Evolutionary conservation across 1,140 invertebrate genomes (phyloP).

Genomic region (Heliconius hewitsoni): DNA sequence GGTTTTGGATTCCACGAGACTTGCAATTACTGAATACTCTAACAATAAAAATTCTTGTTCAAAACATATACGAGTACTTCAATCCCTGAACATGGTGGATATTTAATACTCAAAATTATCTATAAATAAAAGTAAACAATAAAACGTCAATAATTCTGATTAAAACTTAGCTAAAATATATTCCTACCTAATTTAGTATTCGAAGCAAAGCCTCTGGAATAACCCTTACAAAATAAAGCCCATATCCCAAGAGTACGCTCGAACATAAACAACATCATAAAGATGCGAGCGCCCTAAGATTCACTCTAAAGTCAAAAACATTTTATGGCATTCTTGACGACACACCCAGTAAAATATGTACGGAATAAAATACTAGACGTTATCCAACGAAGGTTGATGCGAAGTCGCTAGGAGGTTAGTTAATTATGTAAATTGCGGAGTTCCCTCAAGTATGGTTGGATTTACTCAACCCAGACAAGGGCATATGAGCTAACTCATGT

Average conservation of each 20-base stretch:
- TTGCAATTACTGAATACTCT: conserved; percentile 22
- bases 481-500: conserved; percentile 20
- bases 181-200: background rate
- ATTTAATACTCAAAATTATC: no score
- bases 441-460: conserved; percentile 59
- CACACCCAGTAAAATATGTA: conserved; percentile 40
- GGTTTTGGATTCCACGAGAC: conserved; percentile 31
- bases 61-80: background rate
- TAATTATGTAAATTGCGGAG: conserved; percentile 71
- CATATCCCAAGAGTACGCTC: conserved; percentile 25
- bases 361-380: conserved; percentile 44
- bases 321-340: conserved; percentile 30
- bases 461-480: conserved; percentile 51
- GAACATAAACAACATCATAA: conserved; percentile 34
- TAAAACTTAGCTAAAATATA: background rate
- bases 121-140: background rate
- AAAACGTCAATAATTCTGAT: background rate
- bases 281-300: conserved; percentile 34
- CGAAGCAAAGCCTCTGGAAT: background rate
- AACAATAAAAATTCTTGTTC: conserved; percentile 7
- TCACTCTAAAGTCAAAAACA: conserved; percentile 39
- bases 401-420: conserved; percentile 61
- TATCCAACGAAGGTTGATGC: conserved; percentile 44
- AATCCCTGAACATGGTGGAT: no score
- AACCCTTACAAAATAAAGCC: conserved; percentile 23